These are phyloP conservation scores for Spialia ferax DNA, from an alignment of 2,888 invertebrate species.

Conservation along the genomic window DNA sequence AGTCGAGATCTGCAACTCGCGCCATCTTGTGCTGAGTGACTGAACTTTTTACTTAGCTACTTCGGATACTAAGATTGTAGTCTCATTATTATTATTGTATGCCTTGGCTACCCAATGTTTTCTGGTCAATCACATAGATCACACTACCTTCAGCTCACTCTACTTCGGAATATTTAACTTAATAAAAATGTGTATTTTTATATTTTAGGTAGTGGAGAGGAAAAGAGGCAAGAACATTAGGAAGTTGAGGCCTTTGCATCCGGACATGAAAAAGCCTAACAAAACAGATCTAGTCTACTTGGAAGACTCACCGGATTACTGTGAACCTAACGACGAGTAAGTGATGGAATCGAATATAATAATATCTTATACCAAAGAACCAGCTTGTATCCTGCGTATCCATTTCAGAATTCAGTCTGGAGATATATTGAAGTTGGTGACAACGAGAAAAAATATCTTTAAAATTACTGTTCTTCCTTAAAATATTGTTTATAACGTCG, in stretches of 20 bases:
- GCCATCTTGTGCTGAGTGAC: neutral
- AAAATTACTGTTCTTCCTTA: no score
- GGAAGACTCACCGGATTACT: slow-evolving; percentile 97
- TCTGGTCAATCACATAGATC: neutral
- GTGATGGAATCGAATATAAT: slow-evolving; percentile 56
- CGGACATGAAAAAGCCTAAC: slow-evolving; percentile 94
- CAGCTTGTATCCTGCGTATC: no score
- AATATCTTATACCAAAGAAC: neutral
- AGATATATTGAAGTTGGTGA: no score
- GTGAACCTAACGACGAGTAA: slow-evolving; percentile 94
- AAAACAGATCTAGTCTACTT: slow-evolving; percentile 96
- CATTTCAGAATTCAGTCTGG: no score
- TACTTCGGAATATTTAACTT: no score
- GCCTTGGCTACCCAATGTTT: neutral
- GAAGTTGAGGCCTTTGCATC: slow-evolving; percentile 90
- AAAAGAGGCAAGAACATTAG: slow-evolving; percentile 89
- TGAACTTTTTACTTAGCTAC: neutral
- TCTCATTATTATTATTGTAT: no score
- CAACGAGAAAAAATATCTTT: no score
- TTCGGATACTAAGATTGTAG: no score
- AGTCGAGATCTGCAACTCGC: no score
- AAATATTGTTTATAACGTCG: no score
- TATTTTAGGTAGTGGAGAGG: slow-evolving; percentile 85
- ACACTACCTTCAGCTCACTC: no score
- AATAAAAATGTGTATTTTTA: neutral